Evolutionary conservation across 92 coral and sea anemone genomes (phyloP).

Genomic region (Siderastrea siderea): DNA sequence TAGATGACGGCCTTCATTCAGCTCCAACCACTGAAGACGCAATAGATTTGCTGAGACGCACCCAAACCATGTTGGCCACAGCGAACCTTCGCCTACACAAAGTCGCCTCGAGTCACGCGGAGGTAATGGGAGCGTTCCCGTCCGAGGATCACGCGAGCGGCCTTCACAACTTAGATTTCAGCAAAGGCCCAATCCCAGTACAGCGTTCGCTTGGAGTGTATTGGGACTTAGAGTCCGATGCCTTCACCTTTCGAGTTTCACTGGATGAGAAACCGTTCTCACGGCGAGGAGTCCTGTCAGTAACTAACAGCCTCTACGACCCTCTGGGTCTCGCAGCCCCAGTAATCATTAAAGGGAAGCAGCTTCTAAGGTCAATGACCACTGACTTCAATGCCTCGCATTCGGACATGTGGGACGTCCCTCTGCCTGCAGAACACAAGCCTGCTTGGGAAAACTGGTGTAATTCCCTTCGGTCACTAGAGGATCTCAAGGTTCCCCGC

Average conservation of each 20-base stretch:
- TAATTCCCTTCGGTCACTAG: slow-evolving; percentile 43
- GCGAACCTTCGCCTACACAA: slow-evolving; percentile 78
- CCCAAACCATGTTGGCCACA: slow-evolving; percentile 72
- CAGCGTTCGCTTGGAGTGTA: slow-evolving; percentile 72
- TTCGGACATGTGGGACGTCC: slow-evolving; percentile 42
- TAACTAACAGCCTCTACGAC: slow-evolving; percentile 64
- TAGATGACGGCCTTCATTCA: slow-evolving; percentile 68
- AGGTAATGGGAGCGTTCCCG: slow-evolving; percentile 66
- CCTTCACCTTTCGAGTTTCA: slow-evolving; percentile 61
- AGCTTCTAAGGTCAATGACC: slow-evolving; percentile 61
- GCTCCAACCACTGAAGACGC: slow-evolving; percentile 51
- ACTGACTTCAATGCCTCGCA: slow-evolving; percentile 46
- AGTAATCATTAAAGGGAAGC: slow-evolving; percentile 65
- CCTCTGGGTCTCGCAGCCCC: slow-evolving; percentile 71
- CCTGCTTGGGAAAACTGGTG: slow-evolving; percentile 66
- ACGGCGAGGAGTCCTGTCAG: slow-evolving; percentile 66
- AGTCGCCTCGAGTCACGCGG: slow-evolving; percentile 58
- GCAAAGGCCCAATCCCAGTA: slow-evolving; percentile 47
- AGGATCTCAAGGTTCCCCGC: slow-evolving; percentile 48
- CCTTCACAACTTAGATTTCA: slow-evolving; percentile 60
- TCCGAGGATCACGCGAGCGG: slow-evolving; percentile 58
- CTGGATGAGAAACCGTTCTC: slow-evolving; percentile 55
- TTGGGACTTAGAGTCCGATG: slow-evolving; percentile 65
- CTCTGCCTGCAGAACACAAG: slow-evolving; percentile 51
- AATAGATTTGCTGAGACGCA: slow-evolving; percentile 55